Evolutionary conservation across 2,797 vertebrate genomes (phyloP).

Genomic region (Vespertilio murinus): DNA sequence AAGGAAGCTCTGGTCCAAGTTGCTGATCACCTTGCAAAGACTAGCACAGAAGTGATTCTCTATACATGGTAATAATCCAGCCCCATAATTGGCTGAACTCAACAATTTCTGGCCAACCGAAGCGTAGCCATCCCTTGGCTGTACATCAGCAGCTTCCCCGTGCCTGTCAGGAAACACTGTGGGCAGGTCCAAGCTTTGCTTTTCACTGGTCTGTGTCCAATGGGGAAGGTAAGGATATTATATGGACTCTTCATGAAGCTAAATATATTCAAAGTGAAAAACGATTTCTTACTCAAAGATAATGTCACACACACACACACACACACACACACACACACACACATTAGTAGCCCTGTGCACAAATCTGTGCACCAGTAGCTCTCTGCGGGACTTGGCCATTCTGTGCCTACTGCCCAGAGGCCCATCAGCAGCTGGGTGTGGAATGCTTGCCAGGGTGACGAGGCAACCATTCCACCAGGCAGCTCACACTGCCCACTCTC

Average conservation of each 20-base stretch:
- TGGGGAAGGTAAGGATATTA: background rate
- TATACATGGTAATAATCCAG: background rate
- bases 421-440: too few species aligned
- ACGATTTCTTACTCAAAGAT: background rate
- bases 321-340: rapidly evolving
- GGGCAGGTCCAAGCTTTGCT: background rate
- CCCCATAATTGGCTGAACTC: background rate
- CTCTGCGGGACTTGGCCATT: too few species aligned
- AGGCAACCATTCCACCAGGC: too few species aligned
- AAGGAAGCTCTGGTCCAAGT: background rate
- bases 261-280: conserved; percentile 18
- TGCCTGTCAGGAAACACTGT: background rate
- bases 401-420: too few species aligned
- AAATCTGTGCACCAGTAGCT: too few species aligned
- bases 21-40: background rate
- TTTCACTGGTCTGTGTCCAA: background rate
- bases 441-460: too few species aligned
- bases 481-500: too few species aligned
- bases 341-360: too few species aligned
- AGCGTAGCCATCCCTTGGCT: background rate
- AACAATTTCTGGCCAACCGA: background rate
- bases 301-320: background rate
- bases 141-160: background rate
- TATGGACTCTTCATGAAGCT: background rate
- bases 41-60: background rate